Evolutionary conservation across 2,113 vertebrate species (phyloP).

Genomic region (Epinephelus moara): DNA sequence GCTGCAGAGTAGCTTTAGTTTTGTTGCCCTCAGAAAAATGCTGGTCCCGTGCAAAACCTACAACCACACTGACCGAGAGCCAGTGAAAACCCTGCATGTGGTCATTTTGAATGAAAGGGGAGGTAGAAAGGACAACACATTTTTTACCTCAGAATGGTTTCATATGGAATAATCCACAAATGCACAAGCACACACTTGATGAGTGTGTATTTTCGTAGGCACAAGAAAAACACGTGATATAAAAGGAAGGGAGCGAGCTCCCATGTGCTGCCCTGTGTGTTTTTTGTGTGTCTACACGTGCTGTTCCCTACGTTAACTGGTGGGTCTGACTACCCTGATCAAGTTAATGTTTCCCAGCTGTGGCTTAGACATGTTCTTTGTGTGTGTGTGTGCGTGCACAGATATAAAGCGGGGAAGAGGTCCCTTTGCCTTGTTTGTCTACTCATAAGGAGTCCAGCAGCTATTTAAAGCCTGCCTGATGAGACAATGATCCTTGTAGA

Average conservation of each 20-base stretch:
- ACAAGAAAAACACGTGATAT: slow-evolving; percentile 24
- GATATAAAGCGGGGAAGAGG: background rate
- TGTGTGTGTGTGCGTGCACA: background rate
- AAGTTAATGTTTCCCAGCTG: slow-evolving; percentile 83
- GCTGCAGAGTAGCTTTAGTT: background rate
- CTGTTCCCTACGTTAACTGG: slow-evolving; percentile 54
- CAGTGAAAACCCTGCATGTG: slow-evolving; percentile 14
- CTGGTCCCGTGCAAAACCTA: background rate
- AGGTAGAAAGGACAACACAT: background rate
- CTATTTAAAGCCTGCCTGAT: slow-evolving; percentile 45
- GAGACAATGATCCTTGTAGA: background rate
- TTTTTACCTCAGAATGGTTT: background rate
- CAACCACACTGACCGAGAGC: slow-evolving; percentile 18
- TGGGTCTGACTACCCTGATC: slow-evolving; percentile 50
- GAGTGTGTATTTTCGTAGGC: slow-evolving; percentile 10
- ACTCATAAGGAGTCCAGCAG: slow-evolving; percentile 9
- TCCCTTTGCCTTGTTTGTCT: slow-evolving; percentile 43
- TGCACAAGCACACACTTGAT: background rate
- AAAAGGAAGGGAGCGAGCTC: slow-evolving; percentile 21
- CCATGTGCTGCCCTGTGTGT: slow-evolving; percentile 35
- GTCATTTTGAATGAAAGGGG: background rate
- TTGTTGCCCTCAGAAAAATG: background rate
- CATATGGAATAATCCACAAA: background rate
- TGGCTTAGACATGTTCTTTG: slow-evolving; percentile 44
- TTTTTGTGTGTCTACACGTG: slow-evolving; percentile 53